A percentile compares a stretch with the other conserved stretches of the same genome.
Evolutionary conservation across 2,888 invertebrate species (phyloP).

Genomic region (Sarcophaga carnaria): DNA sequence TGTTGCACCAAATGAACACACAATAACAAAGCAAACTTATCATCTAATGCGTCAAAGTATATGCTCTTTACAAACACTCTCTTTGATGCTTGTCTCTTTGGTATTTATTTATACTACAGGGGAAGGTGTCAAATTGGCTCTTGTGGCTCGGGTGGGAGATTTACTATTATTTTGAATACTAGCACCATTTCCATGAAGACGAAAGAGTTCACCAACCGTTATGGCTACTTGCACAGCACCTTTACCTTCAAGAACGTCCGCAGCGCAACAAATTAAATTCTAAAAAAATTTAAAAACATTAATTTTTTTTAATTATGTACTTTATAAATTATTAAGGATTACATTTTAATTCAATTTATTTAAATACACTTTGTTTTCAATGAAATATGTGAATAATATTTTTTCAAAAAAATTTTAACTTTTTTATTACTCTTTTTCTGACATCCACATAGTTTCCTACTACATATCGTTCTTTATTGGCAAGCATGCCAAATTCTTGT

Average conservation of each 20-base stretch:
- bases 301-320: slow-evolving; percentile 39
- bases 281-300: slow-evolving; percentile 82
- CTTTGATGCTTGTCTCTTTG: slow-evolving; percentile 28
- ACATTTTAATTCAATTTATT: no score
- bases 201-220: slow-evolving; percentile 92
- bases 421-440: no score
- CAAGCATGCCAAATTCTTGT: no score
- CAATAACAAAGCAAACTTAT: no score
- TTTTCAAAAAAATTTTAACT: no score
- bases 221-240: slow-evolving; percentile 93
- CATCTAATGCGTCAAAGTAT: no score
- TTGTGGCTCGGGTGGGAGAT: slow-evolving; percentile 78
- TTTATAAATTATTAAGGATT: no score
- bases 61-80: not conserved
- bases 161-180: slow-evolving; percentile 73
- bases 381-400: no score
- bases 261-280: slow-evolving; percentile 95
- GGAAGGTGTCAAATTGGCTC: slow-evolving; percentile 78
- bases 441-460: no score
- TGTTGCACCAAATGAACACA: slow-evolving; percentile 24
- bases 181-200: slow-evolving; percentile 85
- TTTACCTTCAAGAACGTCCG: slow-evolving; percentile 95
- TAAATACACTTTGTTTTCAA: not conserved
- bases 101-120: slow-evolving; percentile 74
- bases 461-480: no score